Base-by-base conservation (phyloP, 1,140 invertebrate species). In the Drosophila tropicalis region DNA sequence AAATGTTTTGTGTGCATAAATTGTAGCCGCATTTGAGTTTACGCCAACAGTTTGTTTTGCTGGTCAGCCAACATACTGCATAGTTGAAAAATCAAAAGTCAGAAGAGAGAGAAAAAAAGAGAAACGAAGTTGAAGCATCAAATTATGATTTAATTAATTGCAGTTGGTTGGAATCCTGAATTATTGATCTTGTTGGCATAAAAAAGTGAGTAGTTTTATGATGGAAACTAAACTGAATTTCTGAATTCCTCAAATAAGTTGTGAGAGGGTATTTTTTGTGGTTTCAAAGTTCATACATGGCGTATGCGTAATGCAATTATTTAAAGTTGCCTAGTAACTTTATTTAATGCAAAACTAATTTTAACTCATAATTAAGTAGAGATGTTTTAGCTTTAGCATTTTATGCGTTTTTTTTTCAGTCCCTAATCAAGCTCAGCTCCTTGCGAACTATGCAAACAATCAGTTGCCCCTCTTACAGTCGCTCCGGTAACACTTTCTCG, bases 1-100 rank as follows among this genome's bases (percentile, higher is more conserved):
- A 72, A 73, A 51, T 79, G 62, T 57, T 56, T 54, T 64, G 51
- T 67, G 67, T 72, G 78, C 79, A 87, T 87, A 87, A 87, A 87
- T 89, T 87, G 83, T 89, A 83, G 80, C 67, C 72, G 72, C 77
- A 83, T 89, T 87, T 87, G 83, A 87, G 67, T 87, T 89, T 83
- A 80, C 77, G 83, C 83, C 83, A 87, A 89, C 84, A 87, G 86
- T 87, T 87, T 87, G 83, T 87, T 87, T 62, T 83, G 65, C 76
- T 80, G 83, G 83, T 80, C 76, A 83, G 76, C 84, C 76, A 72
- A 67, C 83, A 68, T 51, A 55, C 12, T 39, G n/a, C 2, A 39
- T 36, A 36, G 34, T 36, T 36, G 5, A 6, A 44, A 15, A 44
- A 15, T n/a, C 41, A 44, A 17, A 15, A 15, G 22, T 25, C 22